Base-by-base conservation (phyloP, 2,888 invertebrate species). In the Tenthredo scrophulariae region DNA sequence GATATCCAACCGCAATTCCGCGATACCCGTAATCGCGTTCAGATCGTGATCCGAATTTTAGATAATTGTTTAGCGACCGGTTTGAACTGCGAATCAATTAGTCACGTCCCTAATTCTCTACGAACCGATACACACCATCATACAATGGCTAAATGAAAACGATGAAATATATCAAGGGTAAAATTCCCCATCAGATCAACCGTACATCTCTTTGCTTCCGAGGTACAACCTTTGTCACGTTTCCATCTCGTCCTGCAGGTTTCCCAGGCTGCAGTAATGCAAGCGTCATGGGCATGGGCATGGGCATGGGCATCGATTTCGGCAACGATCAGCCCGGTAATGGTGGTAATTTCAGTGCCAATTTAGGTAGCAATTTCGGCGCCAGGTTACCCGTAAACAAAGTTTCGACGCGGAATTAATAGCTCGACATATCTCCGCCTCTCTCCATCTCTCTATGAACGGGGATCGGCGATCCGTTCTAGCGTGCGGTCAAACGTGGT, bases 321-420 rank as follows among this genome's bases (percentile, higher is more conserved):
- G n/a, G 13, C 13, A 74, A 74, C 43, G 72, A 74, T 74, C 72
- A 74, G 18, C n/a, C 72, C 7, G 9, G 72, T 74, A 74, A 77
- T 54, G 77, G 77, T 33, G 77, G 50, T 54, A 77, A 77, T 77
- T 77, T 77, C 15, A n/a, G 40, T 80, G 40, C 80, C 58, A 80
- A 80, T 80, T 80, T 80, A 62, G 58, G 58, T 62, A 80, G 37
- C 80, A 80, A 80, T 80, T 80, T 80, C 80, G 58, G 80, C 58
- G 80, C 22, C 80, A 80, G 80, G 80, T 80, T 80, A 80, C 58
- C 80, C 62, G 80, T 80, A 80, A 80, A 80, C 80, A 80, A 80
- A 80, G 80, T 80, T 80, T 80, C 65, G 62, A 43, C 84, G 82
- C 83, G 84, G 87, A 91, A 90, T 91, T 90, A 89, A 90, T 90